Percentiles rank a stretch among this genome's conserved stretches.
Conservation (phyloP, 2,797 vertebrate species). For the Acipenser transmontanus region DNA sequence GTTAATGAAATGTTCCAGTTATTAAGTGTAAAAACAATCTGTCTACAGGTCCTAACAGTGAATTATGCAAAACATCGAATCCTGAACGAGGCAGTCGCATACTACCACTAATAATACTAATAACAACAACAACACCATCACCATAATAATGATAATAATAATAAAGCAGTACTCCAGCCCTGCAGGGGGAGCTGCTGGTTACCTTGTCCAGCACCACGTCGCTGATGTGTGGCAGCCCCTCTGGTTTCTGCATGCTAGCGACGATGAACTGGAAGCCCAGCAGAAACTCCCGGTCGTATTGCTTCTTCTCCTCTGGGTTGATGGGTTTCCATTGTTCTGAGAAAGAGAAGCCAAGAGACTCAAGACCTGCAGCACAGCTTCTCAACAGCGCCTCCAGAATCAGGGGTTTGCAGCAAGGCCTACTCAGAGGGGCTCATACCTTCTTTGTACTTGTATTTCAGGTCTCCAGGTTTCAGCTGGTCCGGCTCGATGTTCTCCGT, state of each 20-base stretch:
- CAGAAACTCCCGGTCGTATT: slow-evolving; percentile 89
- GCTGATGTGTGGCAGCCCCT: slow-evolving; percentile 87
- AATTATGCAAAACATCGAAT: no score
- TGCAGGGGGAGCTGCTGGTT: slow-evolving; percentile 22
- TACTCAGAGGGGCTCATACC: slow-evolving; percentile 50
- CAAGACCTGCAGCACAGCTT: no score
- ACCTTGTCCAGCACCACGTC: slow-evolving; percentile 96
- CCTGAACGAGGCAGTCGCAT: neutral
- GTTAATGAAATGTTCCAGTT: no score
- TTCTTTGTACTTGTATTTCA: slow-evolving; percentile 91
- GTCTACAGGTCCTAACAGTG: no score
- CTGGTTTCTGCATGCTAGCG: slow-evolving; percentile 91
- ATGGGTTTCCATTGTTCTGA: slow-evolving; percentile 90
- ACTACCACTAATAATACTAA: no score
- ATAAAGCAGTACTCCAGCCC: neutral
- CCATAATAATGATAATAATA: no score
- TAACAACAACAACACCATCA: no score
- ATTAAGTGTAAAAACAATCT: no score
- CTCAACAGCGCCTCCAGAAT: no score
- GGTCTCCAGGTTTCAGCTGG: slow-evolving; percentile 42
- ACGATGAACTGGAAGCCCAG: slow-evolving; percentile 89
- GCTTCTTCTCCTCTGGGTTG: slow-evolving; percentile 87
- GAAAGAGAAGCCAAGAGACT: no score
- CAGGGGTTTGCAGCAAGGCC: no score
- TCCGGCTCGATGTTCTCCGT: slow-evolving; percentile 80